A percentile compares a stretch with the other conserved stretches of the same genome.
phyloP scores from a whole-genome alignment of 2,113 vertebrate species.

The Neoarius graeffei region DNA sequence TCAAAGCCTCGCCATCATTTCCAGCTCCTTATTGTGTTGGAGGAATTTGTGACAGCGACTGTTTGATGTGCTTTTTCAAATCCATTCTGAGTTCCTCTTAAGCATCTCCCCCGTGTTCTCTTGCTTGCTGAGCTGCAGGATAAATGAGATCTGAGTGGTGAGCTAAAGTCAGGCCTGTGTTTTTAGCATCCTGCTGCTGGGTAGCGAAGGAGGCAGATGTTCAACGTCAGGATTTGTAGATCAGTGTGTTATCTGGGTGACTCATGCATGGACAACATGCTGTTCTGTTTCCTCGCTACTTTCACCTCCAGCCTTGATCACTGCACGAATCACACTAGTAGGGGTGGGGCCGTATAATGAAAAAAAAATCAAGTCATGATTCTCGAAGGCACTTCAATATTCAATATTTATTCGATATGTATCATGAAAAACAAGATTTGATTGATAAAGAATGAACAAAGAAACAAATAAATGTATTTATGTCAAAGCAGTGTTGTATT shows the following conservation, averaged over 20 bases:
- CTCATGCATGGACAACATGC: not conserved
- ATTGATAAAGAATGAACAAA: too few species aligned
- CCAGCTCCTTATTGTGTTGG: conserved; percentile 61
- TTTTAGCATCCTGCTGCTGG: conserved; percentile 18
- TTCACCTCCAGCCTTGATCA: not conserved
- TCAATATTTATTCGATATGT: not conserved
- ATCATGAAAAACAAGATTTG: not conserved
- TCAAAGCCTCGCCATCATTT: conserved; percentile 67
- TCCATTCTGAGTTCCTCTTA: conserved; percentile 56
- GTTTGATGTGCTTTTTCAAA: conserved; percentile 75
- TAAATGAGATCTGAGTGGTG: conserved; percentile 57
- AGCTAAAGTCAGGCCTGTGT: conserved; percentile 30
- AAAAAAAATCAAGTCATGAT: not conserved
- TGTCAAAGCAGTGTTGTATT: too few species aligned
- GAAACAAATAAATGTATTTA: not conserved
- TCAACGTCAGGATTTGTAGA: not conserved
- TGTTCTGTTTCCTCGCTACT: too few species aligned
- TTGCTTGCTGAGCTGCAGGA: conserved; percentile 47
- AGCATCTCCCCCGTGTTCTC: conserved; percentile 53
- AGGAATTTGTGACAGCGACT: conserved; percentile 63
- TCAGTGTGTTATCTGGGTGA: not conserved
- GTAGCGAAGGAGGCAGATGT: conserved; percentile 8
- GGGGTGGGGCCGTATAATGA: not conserved
- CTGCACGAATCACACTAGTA: not conserved
- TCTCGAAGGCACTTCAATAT: not conserved